A percentile compares a stretch with the other conserved stretches of the same genome.
Conservation (phyloP, 2,113 vertebrate genomes). For the Dromiciops gliroides region DNA sequence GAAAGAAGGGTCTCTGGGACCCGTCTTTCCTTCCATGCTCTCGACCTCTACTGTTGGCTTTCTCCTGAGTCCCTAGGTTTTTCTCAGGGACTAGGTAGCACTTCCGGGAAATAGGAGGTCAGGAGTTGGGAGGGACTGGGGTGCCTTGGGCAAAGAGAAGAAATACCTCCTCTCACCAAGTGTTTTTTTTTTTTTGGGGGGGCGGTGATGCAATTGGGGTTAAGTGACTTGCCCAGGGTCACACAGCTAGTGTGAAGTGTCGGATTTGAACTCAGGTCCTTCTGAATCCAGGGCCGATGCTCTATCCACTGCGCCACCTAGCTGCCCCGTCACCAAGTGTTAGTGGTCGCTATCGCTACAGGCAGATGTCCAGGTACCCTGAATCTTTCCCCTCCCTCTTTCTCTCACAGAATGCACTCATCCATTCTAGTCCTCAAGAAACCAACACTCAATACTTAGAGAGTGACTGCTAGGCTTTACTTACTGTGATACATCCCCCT, state of each 20-base stretch:
- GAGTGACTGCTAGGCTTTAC: background rate
- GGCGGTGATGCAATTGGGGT: too few relatives aligned
- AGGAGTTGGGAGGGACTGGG: background rate
- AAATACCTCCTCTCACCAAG: background rate
- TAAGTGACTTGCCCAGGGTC: too few relatives aligned
- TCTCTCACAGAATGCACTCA: background rate
- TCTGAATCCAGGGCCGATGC: too few relatives aligned
- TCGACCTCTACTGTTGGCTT: background rate
- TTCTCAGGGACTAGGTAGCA: background rate
- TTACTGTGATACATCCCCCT: background rate
- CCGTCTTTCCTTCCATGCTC: background rate
- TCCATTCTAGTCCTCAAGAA: background rate
- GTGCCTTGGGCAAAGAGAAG: background rate
- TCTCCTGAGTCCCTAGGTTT: background rate
- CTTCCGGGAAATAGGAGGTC: background rate
- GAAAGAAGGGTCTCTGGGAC: background rate
- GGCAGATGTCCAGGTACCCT: background rate
- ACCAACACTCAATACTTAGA: background rate
- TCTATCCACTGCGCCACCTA: too few relatives aligned
- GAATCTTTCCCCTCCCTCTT: background rate
- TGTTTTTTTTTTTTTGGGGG: too few relatives aligned
- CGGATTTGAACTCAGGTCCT: too few relatives aligned
- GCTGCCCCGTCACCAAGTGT: too few relatives aligned
- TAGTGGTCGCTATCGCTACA: background rate
- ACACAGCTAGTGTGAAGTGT: too few relatives aligned